Conservation (phyloP, 2,888 invertebrate genomes). For the Hirtodrosophila histrioides region DNA sequence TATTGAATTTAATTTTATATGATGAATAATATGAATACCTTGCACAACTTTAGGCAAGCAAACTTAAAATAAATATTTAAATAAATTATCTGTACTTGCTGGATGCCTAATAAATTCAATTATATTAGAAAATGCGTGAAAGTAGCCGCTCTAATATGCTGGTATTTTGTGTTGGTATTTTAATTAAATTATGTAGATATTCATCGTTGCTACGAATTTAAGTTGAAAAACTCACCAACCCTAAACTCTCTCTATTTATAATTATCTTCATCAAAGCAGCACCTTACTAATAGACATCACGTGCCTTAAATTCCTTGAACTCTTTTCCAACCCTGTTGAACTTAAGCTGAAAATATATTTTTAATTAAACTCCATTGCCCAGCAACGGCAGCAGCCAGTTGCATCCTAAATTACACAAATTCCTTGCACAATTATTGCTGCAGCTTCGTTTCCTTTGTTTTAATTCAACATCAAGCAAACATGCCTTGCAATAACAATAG, state of each 20-base stretch:
- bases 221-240: neutral
- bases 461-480: neutral
- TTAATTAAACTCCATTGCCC: slow-evolving; percentile 47
- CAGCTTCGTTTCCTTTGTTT: neutral
- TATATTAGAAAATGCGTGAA: too few relatives aligned
- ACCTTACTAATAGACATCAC: slow-evolving; percentile 57
- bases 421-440: neutral
- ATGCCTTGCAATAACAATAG: slow-evolving; percentile 2
- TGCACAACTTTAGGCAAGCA: too few relatives aligned
- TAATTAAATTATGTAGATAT: slow-evolving; percentile 74
- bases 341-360: slow-evolving; percentile 15
- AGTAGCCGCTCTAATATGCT: too few relatives aligned
- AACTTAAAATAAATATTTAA: too few relatives aligned
- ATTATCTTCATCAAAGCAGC: slow-evolving; percentile 48
- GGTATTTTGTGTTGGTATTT: slow-evolving; percentile 31
- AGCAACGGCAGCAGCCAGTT: slow-evolving; percentile 13
- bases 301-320: slow-evolving; percentile 33
- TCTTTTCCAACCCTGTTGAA: neutral
- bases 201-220: neutral
- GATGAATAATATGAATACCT: too few relatives aligned
- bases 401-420: slow-evolving; percentile 14
- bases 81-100: too few relatives aligned
- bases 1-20: too few relatives aligned
- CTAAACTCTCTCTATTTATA: neutral
- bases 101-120: too few relatives aligned